Conservation (phyloP, 2,797 vertebrate species). For the Phalanger gymnotis region DNA sequence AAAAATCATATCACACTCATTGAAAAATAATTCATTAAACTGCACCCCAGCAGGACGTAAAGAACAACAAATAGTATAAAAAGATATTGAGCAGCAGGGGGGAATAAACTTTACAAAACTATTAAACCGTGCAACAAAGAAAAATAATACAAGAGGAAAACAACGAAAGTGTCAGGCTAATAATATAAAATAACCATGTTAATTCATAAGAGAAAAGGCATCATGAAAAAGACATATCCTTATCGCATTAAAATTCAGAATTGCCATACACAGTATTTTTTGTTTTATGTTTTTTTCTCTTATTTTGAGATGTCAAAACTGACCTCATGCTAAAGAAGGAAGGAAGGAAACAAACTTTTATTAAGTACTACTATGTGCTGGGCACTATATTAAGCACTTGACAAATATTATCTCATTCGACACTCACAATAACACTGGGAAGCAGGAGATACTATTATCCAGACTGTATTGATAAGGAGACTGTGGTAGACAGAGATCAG, state of each 20-base stretch:
- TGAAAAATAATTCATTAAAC: conserved; percentile 86
- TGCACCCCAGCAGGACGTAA: conserved; percentile 82
- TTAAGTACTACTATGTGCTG: background rate
- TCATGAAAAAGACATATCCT: conserved; percentile 56
- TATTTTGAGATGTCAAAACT: conserved; percentile 61
- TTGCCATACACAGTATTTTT: conserved; percentile 42
- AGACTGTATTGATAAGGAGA: background rate
- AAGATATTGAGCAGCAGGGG: conserved; percentile 83
- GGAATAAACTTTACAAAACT: conserved; percentile 87
- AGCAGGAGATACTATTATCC: background rate
- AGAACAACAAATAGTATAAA: conserved; percentile 81
- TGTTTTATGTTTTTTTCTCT: background rate
- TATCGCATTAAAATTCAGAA: conserved; percentile 74
- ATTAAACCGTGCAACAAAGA: conserved; percentile 82
- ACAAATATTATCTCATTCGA: background rate
- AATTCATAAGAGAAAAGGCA: conserved; percentile 57
- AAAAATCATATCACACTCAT: conserved; percentile 83
- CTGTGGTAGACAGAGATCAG: background rate
- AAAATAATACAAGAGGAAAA: conserved; percentile 67
- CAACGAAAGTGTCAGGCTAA: conserved; percentile 76
- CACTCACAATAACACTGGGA: background rate
- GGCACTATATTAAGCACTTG: background rate
- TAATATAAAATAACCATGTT: conserved; percentile 78
- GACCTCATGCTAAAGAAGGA: conserved; percentile 32
- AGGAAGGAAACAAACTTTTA: background rate